Conservation (phyloP, 2,888 invertebrate species). For the Metacarcinus magister region DNA sequence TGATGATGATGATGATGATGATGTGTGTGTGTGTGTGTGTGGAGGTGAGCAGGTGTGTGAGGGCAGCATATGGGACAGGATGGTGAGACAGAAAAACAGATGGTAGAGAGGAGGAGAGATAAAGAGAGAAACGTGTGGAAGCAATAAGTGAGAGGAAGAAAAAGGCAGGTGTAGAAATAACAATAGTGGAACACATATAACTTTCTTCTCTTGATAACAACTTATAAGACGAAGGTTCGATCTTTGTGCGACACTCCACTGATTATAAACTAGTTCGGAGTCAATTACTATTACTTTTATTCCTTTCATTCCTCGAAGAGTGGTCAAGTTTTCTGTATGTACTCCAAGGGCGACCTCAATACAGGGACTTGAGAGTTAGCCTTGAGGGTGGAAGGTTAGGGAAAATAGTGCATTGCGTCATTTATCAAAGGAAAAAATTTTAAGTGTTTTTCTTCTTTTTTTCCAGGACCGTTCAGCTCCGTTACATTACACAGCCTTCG, state of each 20-base stretch:
- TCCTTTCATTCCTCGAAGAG: background rate
- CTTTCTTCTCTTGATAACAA: background rate
- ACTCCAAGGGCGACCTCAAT: background rate
- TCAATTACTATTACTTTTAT: background rate
- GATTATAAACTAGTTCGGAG: background rate
- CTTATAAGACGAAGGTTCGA: background rate
- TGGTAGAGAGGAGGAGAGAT: background rate
- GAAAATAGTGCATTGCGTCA: background rate
- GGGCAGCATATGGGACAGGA: background rate
- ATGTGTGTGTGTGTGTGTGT: slow-evolving; percentile 52
- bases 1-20: background rate
- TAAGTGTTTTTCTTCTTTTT: background rate
- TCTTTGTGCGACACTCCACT: background rate
- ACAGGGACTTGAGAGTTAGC: background rate
- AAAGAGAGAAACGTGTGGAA: background rate
- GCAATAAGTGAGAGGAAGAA: background rate
- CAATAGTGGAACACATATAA: background rate
- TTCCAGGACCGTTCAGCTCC: background rate
- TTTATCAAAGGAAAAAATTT: background rate
- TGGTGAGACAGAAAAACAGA: background rate
- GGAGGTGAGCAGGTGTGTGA: background rate
- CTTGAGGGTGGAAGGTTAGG: background rate
- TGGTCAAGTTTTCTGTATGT: background rate
- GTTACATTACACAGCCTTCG: background rate
- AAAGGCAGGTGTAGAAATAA: background rate